Evolutionary conservation across 1,140 invertebrate genomes (phyloP), one percentile per base, ranked within the genome.

Genomic region (Samia ricini): DNA sequence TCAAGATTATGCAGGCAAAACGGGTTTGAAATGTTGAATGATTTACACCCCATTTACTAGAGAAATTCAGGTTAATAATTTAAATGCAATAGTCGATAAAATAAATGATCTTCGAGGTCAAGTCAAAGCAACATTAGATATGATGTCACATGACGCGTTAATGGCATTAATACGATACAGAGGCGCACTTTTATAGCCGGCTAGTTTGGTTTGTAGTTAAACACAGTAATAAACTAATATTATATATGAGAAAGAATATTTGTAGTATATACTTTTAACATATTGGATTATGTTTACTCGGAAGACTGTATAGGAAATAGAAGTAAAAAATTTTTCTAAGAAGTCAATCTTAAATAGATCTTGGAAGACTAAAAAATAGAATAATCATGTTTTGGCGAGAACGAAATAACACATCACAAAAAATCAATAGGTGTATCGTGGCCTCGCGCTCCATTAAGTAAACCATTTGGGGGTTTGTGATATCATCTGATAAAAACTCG

Each of bases 391-490:
- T 52, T 20, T 36, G 19, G 56, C 52, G 24, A 55, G 22, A 23
- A n/a, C 52, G 24, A 55, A 55, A 23, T 55, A 51, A 12, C 50
- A 24, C 6, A 2, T 4, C 12, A 22, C 24, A 57, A 57, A 57
- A 57, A 57, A 61, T 60, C 56, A 66, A 66, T 63, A 60, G 62
- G 48, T 50, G 49, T 63, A 63, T 56, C 51, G 57, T 66, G 64
- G 64, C 52, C 64, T 66, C 59, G 50, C 63, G 64, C 52, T 61
- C 64, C 64, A 70, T 70, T 70, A 64, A 58, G 19, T 26, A 22
- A 52, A 7, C 24, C 60, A 69, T 59, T 63, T 36, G 52, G 20
- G 21, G 22, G 56, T 59, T 55, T 68, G 62, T 63, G 67, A 69
- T 69, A 69, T 65, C 63, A 63, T 69, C 56, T 26, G 61, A 59